Evolutionary conservation across 2,113 vertebrate species (phyloP).

Genomic region (Panthera leo): DNA sequence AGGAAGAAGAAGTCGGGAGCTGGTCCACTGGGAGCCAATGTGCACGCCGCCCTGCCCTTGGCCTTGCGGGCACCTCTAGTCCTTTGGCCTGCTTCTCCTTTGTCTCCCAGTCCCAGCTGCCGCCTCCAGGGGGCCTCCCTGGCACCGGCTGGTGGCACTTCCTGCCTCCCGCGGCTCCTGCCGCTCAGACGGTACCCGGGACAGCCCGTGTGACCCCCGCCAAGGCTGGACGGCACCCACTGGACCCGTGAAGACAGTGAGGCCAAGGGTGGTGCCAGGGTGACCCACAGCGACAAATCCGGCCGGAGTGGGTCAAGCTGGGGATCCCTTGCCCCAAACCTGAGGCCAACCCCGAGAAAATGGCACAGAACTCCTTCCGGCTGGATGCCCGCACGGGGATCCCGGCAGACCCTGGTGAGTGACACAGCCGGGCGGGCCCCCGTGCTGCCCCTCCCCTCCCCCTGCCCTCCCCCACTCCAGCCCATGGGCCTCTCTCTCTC

Average conservation of each 20-base stretch:
- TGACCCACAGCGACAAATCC: neutral
- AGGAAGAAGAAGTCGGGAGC: neutral
- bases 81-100: neutral
- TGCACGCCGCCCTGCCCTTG: no score
- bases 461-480: neutral
- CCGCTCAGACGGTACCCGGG: neutral
- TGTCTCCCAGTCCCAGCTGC: neutral
- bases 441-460: neutral
- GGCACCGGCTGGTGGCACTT: neutral
- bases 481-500: neutral
- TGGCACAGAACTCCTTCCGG: neutral
- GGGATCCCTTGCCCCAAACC: neutral
- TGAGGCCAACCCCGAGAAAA: neutral
- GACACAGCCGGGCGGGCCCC: neutral
- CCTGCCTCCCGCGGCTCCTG: neutral
- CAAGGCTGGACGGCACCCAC: neutral
- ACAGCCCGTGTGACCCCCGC: neutral
- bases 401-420: neutral
- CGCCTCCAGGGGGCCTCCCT: neutral
- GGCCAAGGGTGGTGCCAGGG: neutral
- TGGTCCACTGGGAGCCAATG: neutral
- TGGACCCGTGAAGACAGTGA: neutral
- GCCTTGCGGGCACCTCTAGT: neutral
- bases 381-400: fast-evolving
- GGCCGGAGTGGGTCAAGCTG: neutral